Evolutionary conservation across 2,797 vertebrate species (phyloP), one percentile per base, ranked within the genome.

Genomic region (Sternarchorhynchus goeldii): DNA sequence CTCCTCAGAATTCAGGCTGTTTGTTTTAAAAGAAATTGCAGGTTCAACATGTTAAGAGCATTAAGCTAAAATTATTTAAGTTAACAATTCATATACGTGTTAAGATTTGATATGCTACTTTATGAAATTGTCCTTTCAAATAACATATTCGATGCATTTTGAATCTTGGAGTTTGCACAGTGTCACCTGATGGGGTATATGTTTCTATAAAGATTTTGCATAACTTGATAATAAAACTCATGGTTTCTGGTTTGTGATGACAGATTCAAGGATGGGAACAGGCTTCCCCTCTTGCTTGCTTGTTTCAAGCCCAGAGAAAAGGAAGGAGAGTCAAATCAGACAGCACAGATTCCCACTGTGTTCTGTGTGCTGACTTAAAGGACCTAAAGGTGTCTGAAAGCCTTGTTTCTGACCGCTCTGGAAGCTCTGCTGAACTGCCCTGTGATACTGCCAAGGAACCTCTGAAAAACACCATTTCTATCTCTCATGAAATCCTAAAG

Each of bases 201-300:
- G 41, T 45, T 45, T 45, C 41, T 50, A 50, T 50, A 50, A 10
- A 50, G 10, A 14, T 50, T 14, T 14, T 50, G 45, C 14, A 50
- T 34, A 66, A 65, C 21, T 31, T 69, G 53, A 64, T 29, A 0
- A 20, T 3, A 78, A 68, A 60, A 34, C 53, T 72, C 12, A 63
- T 12, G 16, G 39, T 14, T 39, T 62, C 1, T 32, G 3, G 76
- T 80, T 75, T 32, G 2, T 87, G 77, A 85, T 67, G 73, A 76
- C 90, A 96, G 95, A 91, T 94, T 34, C 84, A 83, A 18, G 93
- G 94, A 29, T 96, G 95, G 94, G 88, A 83, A 74, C 91, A 86
- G 82, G 87, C 84, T 39, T 84, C 88, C 68, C 90, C 93, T 18
- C 80, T 89, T 32, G 91, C 91, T 81, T 90, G 89, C 83, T 81